Base-by-base conservation (phyloP, 2,888 invertebrate species). In the Andrena bucephala region DNA sequence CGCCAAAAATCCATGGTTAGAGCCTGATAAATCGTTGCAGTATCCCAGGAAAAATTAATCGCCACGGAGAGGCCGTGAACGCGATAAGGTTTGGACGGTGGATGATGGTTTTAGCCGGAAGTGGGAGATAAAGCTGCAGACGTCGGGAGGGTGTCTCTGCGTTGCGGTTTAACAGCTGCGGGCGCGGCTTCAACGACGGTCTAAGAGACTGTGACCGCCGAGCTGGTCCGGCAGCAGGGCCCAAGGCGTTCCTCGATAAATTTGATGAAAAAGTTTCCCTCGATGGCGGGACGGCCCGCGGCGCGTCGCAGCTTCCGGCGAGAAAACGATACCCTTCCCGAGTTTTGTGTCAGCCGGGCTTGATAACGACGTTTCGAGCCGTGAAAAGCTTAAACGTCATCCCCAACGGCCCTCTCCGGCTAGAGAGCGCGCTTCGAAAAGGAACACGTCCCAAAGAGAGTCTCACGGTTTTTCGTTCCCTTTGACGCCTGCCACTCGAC, bases 241-340 rank as follows among this genome's bases (percentile, higher is more conserved):
- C 76, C 70, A 62, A 60, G 79, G 83, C 83, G 84, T 71, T 84
- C 52, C 77, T 62, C 84, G 77, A 76, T 84, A 84, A 78, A 81
- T 85, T 78, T 81, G 75, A 85, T 84, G 85, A 85, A 84, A 85
- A 85, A 85, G 75, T 85, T 85, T 81, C 65, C 29, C 80, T 74
- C 65, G 66, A 31, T 54, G 36, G n/a, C 69, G 70, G 29, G 50
- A 42, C 36, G 33, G 66, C 67, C 36, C 57, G 59, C 57, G 81
- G 63, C 74, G 62, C 29, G 60, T 27, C 65, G 13, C 24, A 48
- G 69, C 81, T 65, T 27, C 27, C 69, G 60, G 65, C 50, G 57
- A 68, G 74, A 82, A 81, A 82, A 82, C 81, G 73, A 81, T 69
- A 69, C 81, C 81, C 59, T 33, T 57, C 20, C 31, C 71, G 63